phyloP scores from a whole-genome alignment of 35 echinoderm and acorn worm species.

The Lytechinus pictus region DNA sequence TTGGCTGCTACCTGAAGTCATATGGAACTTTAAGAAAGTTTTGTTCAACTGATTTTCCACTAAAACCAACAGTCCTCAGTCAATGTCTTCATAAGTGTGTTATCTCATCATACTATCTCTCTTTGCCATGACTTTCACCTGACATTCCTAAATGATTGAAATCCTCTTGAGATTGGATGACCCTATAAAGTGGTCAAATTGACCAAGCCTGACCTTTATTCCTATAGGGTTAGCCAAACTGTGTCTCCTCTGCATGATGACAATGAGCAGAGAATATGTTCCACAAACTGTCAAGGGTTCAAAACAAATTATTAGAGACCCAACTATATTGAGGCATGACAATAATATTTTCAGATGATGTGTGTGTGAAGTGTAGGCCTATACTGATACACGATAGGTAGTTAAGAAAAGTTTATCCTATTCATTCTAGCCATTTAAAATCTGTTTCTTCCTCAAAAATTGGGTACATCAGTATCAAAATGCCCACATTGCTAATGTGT shows the following conservation, averaged over 20 bases:
- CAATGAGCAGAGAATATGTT: not conserved
- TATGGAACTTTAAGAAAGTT: too few species aligned
- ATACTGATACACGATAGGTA: too few species aligned
- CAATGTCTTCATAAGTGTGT: not conserved
- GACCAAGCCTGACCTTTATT: conserved; percentile 20
- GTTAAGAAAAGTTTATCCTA: too few species aligned
- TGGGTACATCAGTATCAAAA: too few species aligned
- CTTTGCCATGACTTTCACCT: conserved; percentile 32
- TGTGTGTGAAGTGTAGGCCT: too few species aligned
- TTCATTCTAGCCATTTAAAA: too few species aligned
- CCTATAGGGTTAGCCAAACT: conserved; percentile 21
- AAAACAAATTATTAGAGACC: not conserved
- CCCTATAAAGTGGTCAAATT: conserved; percentile 30
- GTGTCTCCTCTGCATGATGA: not conserved
- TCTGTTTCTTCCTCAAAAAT: too few species aligned
- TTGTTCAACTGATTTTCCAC: too few species aligned
- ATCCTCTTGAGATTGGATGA: not conserved
- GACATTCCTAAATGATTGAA: not conserved
- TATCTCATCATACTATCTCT: not conserved
- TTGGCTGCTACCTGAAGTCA: too few species aligned
- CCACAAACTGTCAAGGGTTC: not conserved
- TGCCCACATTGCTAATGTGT: too few species aligned
- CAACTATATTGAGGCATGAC: too few species aligned
- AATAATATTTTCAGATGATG: too few species aligned
- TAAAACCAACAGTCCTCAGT: not conserved